A percentile compares a stretch with the other conserved stretches of the same genome.
Evolutionary conservation across 2,888 invertebrate species (phyloP).

Genomic region (Aplocera efformata): DNA sequence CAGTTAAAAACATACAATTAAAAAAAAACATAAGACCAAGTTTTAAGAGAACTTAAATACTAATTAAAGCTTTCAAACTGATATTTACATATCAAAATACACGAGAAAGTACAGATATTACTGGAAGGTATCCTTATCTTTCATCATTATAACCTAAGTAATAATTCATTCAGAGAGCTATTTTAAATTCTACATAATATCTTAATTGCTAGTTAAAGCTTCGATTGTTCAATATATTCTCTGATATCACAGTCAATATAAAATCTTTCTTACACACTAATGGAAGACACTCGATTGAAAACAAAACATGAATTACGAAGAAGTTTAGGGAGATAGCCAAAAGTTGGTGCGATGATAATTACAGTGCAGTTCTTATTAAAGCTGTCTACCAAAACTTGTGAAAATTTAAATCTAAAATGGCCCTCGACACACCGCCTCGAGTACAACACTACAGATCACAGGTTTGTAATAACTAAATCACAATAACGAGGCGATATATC

Average conservation of each 20-base stretch:
- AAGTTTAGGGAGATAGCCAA: conserved; percentile 53
- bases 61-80: conserved; percentile 28
- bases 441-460: conserved; percentile 39
- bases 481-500: conserved; percentile 39
- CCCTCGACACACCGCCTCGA: conserved; percentile 41
- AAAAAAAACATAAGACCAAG: conserved; percentile 21
- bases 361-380: conserved; percentile 75
- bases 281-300: conserved; percentile 68
- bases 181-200: conserved; percentile 20
- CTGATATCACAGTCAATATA: conserved; percentile 65
- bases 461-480: conserved; percentile 42
- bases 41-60: conserved; percentile 14
- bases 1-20: conserved; percentile 36
- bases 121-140: conserved; percentile 5
- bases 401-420: conserved; percentile 62
- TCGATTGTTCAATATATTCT: conserved; percentile 40
- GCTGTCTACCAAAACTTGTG: conserved; percentile 79
- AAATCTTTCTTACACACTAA: conserved; percentile 53
- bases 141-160: conserved; percentile 13
- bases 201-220: conserved; percentile 65
- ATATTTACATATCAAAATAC: conserved; percentile 21
- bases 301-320: conserved; percentile 34
- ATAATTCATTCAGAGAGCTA: conserved; percentile 31
- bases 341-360: conserved; percentile 65
- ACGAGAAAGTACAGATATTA: conserved; percentile 1